phyloP scores from a whole-genome alignment of 1,140 invertebrate species.

The Periplaneta americana region DNA sequence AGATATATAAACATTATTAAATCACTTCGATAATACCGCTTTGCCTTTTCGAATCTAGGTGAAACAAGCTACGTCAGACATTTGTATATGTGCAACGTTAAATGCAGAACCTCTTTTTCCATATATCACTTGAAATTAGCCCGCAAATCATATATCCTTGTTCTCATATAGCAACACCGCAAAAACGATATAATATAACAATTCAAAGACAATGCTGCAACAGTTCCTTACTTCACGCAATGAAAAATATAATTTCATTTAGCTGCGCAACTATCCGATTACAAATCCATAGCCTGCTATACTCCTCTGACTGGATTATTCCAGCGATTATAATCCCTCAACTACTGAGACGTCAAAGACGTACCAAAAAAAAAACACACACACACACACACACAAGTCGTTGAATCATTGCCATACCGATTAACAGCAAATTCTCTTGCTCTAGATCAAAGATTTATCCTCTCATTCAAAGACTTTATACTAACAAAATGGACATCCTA shows the following conservation, averaged over 20 bases:
- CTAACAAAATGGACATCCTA: too few species aligned
- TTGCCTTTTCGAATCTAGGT: background rate
- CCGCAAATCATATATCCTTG: background rate
- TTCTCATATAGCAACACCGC: background rate
- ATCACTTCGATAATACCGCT: background rate
- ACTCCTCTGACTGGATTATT: too few species aligned
- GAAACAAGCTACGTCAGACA: background rate
- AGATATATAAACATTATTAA: background rate
- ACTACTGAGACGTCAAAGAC: too few species aligned
- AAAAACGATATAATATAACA: background rate
- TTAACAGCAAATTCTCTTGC: too few species aligned
- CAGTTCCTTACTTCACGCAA: background rate
- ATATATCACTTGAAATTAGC: background rate
- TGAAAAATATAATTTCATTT: background rate
- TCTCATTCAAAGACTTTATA: too few species aligned
- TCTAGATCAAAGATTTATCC: too few species aligned
- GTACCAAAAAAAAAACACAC: too few species aligned
- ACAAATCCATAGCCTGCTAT: background rate
- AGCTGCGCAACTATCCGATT: background rate
- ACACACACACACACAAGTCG: too few species aligned
- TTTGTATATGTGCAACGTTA: background rate
- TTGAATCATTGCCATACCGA: too few species aligned
- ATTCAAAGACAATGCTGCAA: background rate
- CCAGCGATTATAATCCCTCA: too few species aligned
- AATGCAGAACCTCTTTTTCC: background rate